Evolutionary conservation across 2,113 vertebrate species (phyloP).

Genomic region (Phainopepla nitens): DNA sequence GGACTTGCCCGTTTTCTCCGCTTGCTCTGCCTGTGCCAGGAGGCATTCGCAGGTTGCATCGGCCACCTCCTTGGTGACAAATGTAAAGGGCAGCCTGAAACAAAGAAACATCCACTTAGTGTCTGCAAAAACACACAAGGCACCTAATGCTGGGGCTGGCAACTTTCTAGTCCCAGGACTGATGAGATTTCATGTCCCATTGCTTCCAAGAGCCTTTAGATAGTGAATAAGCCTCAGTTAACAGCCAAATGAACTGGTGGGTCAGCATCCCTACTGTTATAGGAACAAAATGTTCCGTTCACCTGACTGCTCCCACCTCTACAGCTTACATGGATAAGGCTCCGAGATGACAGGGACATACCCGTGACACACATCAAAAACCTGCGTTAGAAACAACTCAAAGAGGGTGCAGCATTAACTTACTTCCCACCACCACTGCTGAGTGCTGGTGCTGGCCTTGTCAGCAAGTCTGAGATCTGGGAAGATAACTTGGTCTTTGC

Average conservation of each 20-base stretch:
- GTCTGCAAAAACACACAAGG: background rate
- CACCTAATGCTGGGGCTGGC: background rate
- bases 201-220: background rate
- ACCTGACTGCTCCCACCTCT: background rate
- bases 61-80: slow-evolving; percentile 95
- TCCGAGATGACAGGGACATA: background rate
- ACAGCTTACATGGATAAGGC: background rate
- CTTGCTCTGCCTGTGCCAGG: slow-evolving; percentile 89
- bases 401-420: background rate
- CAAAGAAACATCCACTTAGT: background rate
- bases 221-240: background rate
- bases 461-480: slow-evolving; percentile 95
- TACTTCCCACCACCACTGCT: slow-evolving; percentile 91
- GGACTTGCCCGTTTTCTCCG: slow-evolving; percentile 85
- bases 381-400: background rate
- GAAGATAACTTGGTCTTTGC: slow-evolving; percentile 97
- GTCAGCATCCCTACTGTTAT: accelerated
- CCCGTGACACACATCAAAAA: background rate
- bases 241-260: background rate
- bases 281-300: background rate
- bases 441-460: slow-evolving; percentile 84
- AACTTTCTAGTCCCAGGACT: background rate
- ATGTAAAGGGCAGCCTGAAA: slow-evolving; percentile 90
- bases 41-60: slow-evolving; percentile 95
- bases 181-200: background rate